A percentile compares a stretch with the other conserved stretches of the same genome.
Evolutionary conservation across 1,140 invertebrate species (phyloP).

Genomic region (Cyclina sinensis): DNA sequence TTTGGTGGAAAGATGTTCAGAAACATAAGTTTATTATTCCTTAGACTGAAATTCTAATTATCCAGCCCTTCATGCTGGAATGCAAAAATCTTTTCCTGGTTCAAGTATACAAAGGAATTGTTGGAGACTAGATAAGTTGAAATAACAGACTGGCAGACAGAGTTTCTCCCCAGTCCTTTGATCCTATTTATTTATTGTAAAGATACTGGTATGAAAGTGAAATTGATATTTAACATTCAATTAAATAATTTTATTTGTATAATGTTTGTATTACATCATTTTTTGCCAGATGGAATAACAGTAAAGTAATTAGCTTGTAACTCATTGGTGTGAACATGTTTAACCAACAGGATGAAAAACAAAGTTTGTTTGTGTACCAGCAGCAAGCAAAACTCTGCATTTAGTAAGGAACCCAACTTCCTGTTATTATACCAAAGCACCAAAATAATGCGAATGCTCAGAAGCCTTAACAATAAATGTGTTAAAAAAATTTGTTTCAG

Average conservation of each 20-base stretch:
- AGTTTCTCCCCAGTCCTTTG: conserved; percentile 7
- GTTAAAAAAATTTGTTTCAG: no score
- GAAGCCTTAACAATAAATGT: no score
- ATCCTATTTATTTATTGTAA: conserved; percentile 19
- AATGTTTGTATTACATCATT: conserved; percentile 4
- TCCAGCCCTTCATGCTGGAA: conserved; percentile 36
- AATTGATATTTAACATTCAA: conserved; percentile 21
- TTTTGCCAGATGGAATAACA: background rate
- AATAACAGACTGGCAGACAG: conserved; percentile 16
- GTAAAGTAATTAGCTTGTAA: no score
- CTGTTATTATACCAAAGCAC: no score
- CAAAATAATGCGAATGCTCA: no score
- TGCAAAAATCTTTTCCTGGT: conserved; percentile 25
- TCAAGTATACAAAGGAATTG: conserved; percentile 35
- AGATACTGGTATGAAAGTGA: background rate
- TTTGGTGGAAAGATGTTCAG: no score
- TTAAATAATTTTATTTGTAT: conserved; percentile 27
- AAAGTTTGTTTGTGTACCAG: no score
- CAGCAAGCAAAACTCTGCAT: no score
- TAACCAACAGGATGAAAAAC: no score
- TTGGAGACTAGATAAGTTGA: conserved; percentile 43
- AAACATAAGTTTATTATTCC: background rate
- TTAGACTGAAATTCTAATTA: conserved; percentile 27
- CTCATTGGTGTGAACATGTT: no score
- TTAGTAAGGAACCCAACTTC: no score